Base-by-base conservation (phyloP, 2,888 invertebrate genomes). In the Prostheceraeus crozeri region DNA sequence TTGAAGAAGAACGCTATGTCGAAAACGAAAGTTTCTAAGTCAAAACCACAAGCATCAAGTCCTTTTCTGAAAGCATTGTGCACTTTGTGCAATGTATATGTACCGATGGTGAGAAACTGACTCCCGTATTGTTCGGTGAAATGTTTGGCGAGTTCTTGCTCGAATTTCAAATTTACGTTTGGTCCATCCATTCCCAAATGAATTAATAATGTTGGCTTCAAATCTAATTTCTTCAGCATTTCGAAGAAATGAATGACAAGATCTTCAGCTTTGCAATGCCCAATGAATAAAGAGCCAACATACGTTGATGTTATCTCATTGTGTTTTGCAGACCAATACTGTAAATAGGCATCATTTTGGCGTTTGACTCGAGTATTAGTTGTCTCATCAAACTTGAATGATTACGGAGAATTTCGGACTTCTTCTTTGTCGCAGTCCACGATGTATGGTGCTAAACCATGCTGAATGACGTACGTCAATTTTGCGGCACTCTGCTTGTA, bases 21-120 rank as follows among this genome's bases (percentile, higher is more conserved):
- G 28, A 4, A 28, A 30, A 48, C 23, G 25, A 48, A 48, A 11
- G 25, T 4, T 28, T 48, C 48, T 10, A 48, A 28, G 48, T 48
- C n/a, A 6, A 48, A 48, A 48, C 48, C 48, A 48, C 4, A 30
- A 6, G 48, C 48, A 6, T 6, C 28, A 10, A 48, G 27, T 28
- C 48, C 23, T 48, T 48, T 48, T 48, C 48, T 23, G 28, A 48
- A 48, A 4, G 48, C 48, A 48, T 40, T 48, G 48, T 48, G 48
- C 10, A 48, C 48, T 25, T 14, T 48, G 16, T 48, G 48, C 4
- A 48, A 48, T 6, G 4, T 48, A 48, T 28, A 48, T 11, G 25
- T 48, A 25, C 48, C 48, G 23, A 48, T 11, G 25, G 23, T 4
- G 10, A 48, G 48, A 28, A 48, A 48, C 25, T 4, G 27, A 48